Percentiles rank a stretch among this genome's conserved stretches.
phyloP scores from a whole-genome alignment of 1,140 invertebrate genomes.

The Heliconius himera region DNA sequence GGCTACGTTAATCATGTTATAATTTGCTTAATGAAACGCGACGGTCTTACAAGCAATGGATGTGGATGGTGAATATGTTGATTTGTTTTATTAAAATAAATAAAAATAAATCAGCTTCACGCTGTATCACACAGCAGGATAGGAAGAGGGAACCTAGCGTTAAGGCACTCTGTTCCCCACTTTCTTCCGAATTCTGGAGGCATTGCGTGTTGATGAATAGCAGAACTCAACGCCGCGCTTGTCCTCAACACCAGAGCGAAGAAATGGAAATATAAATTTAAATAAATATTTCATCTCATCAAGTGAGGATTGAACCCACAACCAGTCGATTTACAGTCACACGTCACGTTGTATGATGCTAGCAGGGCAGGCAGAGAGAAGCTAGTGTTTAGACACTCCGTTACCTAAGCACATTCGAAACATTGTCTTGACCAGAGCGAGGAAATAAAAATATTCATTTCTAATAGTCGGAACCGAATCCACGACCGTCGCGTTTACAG shows the following conservation, averaged over 20 bases:
- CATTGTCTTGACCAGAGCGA: neutral
- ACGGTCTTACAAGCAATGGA: neutral
- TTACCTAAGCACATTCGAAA: neutral
- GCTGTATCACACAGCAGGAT: too few relatives aligned
- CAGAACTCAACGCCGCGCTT: too few relatives aligned
- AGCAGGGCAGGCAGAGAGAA: too few relatives aligned
- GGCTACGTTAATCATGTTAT: slow-evolving; percentile 24
- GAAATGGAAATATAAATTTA: too few relatives aligned
- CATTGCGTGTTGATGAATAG: neutral
- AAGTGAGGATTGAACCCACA: too few relatives aligned
- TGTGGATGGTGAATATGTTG: neutral
- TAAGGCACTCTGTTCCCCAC: neutral
- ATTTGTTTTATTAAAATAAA: neutral
- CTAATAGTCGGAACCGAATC: too few relatives aligned
- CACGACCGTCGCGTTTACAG: too few relatives aligned
- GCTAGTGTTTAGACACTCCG: neutral
- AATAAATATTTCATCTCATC: too few relatives aligned
- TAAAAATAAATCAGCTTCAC: too few relatives aligned
- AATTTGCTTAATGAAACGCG: slow-evolving; percentile 22
- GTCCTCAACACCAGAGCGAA: too few relatives aligned
- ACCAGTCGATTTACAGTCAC: too few relatives aligned
- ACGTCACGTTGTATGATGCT: too few relatives aligned
- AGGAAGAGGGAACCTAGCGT: neutral
- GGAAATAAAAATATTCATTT: neutral
- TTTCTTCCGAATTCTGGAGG: neutral